Evolutionary conservation across 2,888 invertebrate genomes (phyloP), one percentile per base, ranked within the genome.

Genomic region (Sinotaia quadrata): DNA sequence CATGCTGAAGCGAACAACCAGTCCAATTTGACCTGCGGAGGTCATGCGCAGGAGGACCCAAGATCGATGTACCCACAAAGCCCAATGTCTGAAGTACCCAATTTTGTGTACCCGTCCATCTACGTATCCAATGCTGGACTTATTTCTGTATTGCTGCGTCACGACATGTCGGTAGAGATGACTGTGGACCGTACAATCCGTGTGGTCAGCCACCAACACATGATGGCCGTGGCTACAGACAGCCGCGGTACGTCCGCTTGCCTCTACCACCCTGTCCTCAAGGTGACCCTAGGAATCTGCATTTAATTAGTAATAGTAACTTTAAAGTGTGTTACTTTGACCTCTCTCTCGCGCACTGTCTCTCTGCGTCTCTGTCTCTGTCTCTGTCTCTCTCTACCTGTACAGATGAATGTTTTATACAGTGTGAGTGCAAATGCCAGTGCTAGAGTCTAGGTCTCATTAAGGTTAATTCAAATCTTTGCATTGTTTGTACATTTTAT

Each of bases 81-180:
- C 36, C 33, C 18, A 2, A n/a, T 52, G 5, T 8, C 61, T 12
- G 70, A 70, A 27, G 41, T 59, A 4, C 67, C 70, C 47, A 68
- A 62, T 52, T 76, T 74, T 37, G 73, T 76, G 15, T 88, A 85
- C 68, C 88, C 88, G 4, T 79, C 87, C 47, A 79, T 89, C 8
- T 87, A 87, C 69, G 84, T 88, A 33, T 85, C 88, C 1, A 84
- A 85, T 18, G 84, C 86, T 8, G 89, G 88, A 15, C 82, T 86
- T 4, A 84, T 89, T 21, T 87, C 88, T 12, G 84, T 89, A 0
- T 76, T 89, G 18, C 79, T 89, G 67, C 77, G 84, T 12, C 72
- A 84, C 62, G 86, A 87, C 58, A 82, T 89, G 12, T 81, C 87
- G 12, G 84, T 89, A 8, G 89, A 89, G 72, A 84, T 89, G 80